A percentile compares a stretch with the other conserved stretches of the same genome.
phyloP scores from a whole-genome alignment of 2,113 vertebrate species.

The Dipodomys spectabilis region DNA sequence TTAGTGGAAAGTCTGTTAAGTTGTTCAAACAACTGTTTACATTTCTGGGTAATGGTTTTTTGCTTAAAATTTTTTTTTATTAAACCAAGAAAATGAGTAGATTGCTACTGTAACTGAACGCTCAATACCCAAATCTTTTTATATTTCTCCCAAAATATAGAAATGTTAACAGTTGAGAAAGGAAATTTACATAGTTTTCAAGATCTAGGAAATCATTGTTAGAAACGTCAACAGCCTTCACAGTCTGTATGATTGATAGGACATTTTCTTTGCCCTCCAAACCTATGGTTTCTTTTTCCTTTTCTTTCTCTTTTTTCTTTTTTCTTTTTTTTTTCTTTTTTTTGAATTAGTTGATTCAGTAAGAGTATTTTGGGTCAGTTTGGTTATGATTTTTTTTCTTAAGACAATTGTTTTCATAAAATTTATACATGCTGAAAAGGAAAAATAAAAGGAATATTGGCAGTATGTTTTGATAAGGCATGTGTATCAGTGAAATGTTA shows the following conservation, averaged over 20 bases:
- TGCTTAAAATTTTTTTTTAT: constrained; percentile 62
- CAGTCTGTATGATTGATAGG: constrained; percentile 79
- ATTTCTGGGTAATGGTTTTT: constrained; percentile 87
- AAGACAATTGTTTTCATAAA: constrained; percentile 79
- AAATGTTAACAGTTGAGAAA: constrained; percentile 81
- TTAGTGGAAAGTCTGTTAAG: constrained; percentile 87
- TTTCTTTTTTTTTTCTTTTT: constrained; percentile 71
- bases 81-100: constrained; percentile 79
- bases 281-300: constrained; percentile 69
- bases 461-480: constrained; percentile 85
- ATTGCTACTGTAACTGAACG: constrained; percentile 84
- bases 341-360: constrained; percentile 75
- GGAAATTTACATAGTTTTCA: constrained; percentile 80
- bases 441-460: constrained; percentile 75
- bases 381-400: constrained; percentile 74
- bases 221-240: constrained; percentile 90
- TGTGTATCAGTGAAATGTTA: constrained; percentile 87
- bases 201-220: constrained; percentile 83
- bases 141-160: constrained; percentile 74
- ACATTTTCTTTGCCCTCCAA: constrained; percentile 79
- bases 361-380: constrained; percentile 77
- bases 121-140: constrained; percentile 82
- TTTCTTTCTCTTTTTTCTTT: constrained; percentile 72
- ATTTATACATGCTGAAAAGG: constrained; percentile 80
- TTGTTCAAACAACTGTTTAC: constrained; percentile 87